Evolutionary conservation across 2,113 vertebrate genomes (phyloP).

Genomic region (Protobothrops mucrosquamatus): DNA sequence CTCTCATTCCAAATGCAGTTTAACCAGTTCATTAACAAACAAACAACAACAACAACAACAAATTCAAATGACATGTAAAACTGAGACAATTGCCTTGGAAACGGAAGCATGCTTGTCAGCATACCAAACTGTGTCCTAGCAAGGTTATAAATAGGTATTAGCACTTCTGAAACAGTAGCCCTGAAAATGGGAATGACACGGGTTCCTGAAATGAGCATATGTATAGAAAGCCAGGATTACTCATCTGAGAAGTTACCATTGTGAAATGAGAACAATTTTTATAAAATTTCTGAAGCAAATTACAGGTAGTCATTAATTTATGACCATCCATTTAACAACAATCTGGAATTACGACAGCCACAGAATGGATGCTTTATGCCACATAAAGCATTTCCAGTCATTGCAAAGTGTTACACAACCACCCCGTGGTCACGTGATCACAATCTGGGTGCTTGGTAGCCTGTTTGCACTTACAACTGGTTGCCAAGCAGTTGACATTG

Average conservation of each 20-base stretch:
- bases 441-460: not conserved
- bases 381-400: not conserved
- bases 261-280: constrained; percentile 5
- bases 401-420: not conserved
- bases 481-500: not conserved
- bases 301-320: not conserved
- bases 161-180: not conserved
- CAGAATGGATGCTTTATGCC: not conserved
- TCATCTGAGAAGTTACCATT: constrained; percentile 15
- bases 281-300: constrained; percentile 1
- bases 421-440: not conserved
- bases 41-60: rapidly evolving
- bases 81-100: not conserved
- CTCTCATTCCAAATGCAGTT: not conserved
- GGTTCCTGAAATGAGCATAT: not conserved
- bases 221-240: constrained; percentile 22
- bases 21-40: not conserved
- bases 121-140: constrained; percentile 7
- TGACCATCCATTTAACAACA: not conserved
- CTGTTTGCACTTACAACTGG: not conserved
- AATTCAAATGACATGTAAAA: not conserved
- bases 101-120: not conserved
- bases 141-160: constrained; percentile 9
- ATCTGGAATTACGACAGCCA: not conserved
- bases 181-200: not conserved